These are phyloP conservation scores for Rhombomys opimus DNA, from an alignment of 2,113 vertebrate genomes.

Conservation along the genomic window DNA sequence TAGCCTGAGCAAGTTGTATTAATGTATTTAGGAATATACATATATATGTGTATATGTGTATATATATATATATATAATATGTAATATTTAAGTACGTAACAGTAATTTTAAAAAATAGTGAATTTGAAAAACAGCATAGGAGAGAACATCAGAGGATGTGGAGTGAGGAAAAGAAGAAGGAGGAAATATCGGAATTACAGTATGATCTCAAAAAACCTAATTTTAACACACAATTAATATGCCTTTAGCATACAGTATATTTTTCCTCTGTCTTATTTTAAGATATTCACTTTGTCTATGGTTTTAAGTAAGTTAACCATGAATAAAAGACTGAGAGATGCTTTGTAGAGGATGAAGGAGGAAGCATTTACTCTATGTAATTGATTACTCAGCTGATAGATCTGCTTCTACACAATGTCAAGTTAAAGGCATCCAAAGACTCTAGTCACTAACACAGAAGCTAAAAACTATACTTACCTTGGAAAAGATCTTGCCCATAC, in stretches of 20 bases:
- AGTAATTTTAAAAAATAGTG: background rate
- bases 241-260: background rate
- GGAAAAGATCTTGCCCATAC: background rate
- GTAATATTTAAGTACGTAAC: background rate
- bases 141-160: background rate
- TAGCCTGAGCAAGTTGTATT: background rate
- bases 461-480: background rate
- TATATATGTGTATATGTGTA: too few species aligned
- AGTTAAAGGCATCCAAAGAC: background rate
- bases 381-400: slow-evolving; percentile 44
- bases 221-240: background rate
- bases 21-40: background rate
- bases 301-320: background rate
- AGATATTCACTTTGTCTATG: background rate
- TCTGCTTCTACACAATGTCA: slow-evolving; percentile 44
- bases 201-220: background rate
- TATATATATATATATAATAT: background rate
- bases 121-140: background rate
- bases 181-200: background rate
- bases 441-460: background rate
- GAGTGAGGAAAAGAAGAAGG: background rate
- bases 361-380: slow-evolving; percentile 45
- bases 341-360: slow-evolving; percentile 62
- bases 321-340: slow-evolving; percentile 2
- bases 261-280: background rate